Evolutionary conservation across 2,888 invertebrate species (phyloP), one percentile per base, ranked within the genome.

Genomic region (Latrodectus hesperus): DNA sequence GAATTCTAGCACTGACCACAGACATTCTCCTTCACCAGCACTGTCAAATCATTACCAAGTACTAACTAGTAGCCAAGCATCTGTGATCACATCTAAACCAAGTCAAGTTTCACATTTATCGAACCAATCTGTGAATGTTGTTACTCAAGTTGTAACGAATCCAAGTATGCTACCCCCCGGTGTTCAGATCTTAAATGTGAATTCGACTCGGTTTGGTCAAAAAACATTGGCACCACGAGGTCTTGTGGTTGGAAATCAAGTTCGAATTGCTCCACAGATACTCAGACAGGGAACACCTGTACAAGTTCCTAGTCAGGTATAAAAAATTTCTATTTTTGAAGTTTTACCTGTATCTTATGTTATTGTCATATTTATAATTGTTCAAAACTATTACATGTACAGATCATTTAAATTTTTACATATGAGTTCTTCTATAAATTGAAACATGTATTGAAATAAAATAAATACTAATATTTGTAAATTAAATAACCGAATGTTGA

Each of bases 151-250:
- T 49, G 85, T 90, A 11, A 89, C 89, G 49, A 90, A 90, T 60
- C 81, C 86, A 38, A 84, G 78, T 55, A 87, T 87, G 81, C 38
- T 85, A 22, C 70, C 79, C 51, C 86, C 76, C 67, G 90, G 90
- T 55, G 89, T 97, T 91, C 96, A 96, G 93, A 96, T 97, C 92
- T 94, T 97, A 90, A 97, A 96, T 93, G 96, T 95, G 89, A 94
- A 95, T 89, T 95, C 96, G 73, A 94, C 94, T 90, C 94, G 95
- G 90, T 94, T 94, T 89, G 83, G 78, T 22, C 95, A 95, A 92
- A 96, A 96, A 93, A 94, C 95, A 85, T 95, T 96, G 89, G 94
- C 96, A 88, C 95, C 96, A 79, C 94, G 97, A 91, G 81, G 81
- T 8, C 96, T 97, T 91, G 96, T 97, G 91, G 95, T 97, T 70